Conservation (phyloP, 92 coral and sea anemone genomes). For the Paragorgia papillata region DNA sequence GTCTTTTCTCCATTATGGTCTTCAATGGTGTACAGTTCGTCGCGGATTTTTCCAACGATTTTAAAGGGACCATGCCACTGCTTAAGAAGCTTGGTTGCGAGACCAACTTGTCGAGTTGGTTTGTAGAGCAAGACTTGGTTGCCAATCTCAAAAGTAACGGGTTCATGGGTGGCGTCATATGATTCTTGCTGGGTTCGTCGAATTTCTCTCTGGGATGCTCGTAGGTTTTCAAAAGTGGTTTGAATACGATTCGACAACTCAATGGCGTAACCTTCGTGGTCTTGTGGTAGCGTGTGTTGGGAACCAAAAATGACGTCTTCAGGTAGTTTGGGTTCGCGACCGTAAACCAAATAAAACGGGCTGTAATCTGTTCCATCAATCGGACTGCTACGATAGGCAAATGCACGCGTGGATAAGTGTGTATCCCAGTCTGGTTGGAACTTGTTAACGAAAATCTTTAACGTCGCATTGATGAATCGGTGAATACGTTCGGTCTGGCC, state of each 20-base stretch:
- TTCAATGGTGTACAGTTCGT: too few species aligned
- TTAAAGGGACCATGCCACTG: too few species aligned
- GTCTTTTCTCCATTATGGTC: too few species aligned
- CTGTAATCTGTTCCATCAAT: constrained; percentile 31
- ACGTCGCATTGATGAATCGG: too few species aligned
- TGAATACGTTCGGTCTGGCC: constrained; percentile 9
- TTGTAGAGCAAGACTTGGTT: not conserved
- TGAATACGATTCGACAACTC: not conserved
- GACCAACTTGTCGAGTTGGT: constrained; percentile 15
- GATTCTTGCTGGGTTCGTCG: constrained; percentile 2
- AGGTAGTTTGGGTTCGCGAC: constrained; percentile 26
- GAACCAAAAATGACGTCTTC: constrained; percentile 27
- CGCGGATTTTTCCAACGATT: too few species aligned
- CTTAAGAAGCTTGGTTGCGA: constrained; percentile 10
- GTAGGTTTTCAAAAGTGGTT: constrained; percentile 21
- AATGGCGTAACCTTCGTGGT: constrained; percentile 8
- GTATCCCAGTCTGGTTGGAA: constrained; percentile 6
- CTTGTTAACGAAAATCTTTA: constrained; percentile 28
- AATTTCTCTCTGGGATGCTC: not conserved
- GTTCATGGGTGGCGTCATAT: constrained; percentile 5
- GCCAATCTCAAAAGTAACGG: not conserved
- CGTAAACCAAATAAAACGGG: constrained; percentile 13
- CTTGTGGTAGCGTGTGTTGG: constrained; percentile 8
- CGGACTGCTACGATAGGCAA: constrained; percentile 26
- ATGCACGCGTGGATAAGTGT: constrained; percentile 29